These are phyloP conservation scores for Macrosteles quadrilineatus DNA, from an alignment of 1,140 invertebrate genomes.

Conservation along the genomic window DNA sequence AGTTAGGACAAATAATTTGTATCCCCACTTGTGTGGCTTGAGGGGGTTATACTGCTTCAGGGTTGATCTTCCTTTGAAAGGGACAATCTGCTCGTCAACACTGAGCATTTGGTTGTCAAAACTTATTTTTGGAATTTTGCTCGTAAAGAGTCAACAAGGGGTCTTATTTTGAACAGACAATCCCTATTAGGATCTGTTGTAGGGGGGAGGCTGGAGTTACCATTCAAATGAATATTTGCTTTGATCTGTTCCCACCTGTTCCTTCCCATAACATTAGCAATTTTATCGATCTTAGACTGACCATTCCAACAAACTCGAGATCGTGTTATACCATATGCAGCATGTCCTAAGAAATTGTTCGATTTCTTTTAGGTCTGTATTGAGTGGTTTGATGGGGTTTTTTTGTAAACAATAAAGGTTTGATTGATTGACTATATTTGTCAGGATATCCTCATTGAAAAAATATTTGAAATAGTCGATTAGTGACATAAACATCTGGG, in stretches of 20 bases:
- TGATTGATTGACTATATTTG: no score
- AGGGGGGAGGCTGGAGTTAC: background rate
- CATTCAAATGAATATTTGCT: background rate
- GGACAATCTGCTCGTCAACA: background rate
- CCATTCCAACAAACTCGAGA: no score
- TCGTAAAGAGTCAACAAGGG: background rate
- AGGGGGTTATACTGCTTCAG: background rate
- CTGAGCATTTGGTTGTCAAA: background rate
- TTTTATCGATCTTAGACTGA: no score
- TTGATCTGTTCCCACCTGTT: background rate
- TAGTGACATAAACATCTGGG: no score
- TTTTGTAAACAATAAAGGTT: no score
- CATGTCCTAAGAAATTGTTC: no score
- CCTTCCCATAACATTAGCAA: background rate
- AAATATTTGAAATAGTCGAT: no score
- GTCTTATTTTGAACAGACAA: background rate
- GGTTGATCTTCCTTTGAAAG: background rate
- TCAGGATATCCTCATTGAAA: no score
- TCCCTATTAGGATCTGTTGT: background rate
- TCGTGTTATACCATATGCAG: no score
- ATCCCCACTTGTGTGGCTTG: background rate
- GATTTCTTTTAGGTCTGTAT: no score
- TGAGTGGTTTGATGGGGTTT: no score
- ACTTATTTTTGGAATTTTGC: background rate
- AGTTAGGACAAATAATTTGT: background rate